phyloP scores from a whole-genome alignment of 2,113 vertebrate genomes.

The Porphyrio hochstetteri region DNA sequence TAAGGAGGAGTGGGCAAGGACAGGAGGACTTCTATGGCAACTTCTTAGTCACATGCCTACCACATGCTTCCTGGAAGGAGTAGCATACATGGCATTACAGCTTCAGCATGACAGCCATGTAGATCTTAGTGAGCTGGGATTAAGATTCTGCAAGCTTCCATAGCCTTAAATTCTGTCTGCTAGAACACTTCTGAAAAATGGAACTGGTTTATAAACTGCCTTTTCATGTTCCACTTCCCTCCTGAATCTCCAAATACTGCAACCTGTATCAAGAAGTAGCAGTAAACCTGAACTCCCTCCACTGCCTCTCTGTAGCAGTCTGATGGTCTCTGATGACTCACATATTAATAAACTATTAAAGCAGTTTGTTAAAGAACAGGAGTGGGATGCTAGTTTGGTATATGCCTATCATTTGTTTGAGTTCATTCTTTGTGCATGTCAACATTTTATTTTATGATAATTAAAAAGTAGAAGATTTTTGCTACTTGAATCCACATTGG shows the following conservation, averaged over 20 bases:
- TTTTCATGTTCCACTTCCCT: neutral
- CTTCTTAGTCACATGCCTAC: neutral
- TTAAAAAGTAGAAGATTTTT: conserved; percentile 51
- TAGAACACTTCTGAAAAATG: neutral
- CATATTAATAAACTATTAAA: conserved; percentile 47
- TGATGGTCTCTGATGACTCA: neutral
- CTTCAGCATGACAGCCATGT: neutral
- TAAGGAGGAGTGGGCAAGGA: neutral
- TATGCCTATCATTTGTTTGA: conserved; percentile 2
- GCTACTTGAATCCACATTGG: neutral
- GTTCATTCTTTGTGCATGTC: neutral
- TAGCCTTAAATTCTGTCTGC: neutral
- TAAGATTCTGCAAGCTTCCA: neutral
- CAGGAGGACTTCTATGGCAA: neutral
- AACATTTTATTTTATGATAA: conserved; percentile 22
- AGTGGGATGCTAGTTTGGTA: conserved; percentile 7
- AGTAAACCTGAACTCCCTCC: neutral
- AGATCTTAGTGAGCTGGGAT: neutral
- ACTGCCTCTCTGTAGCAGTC: neutral
- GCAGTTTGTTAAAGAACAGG: neutral
- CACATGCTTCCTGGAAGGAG: neutral
- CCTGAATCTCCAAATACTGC: neutral
- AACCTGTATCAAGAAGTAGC: neutral
- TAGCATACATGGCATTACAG: accelerated
- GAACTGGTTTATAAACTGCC: neutral